Percentiles rank a stretch among this genome's conserved stretches.
Conservation (phyloP, 2,888 invertebrate genomes). For the Laspeyria flexula region DNA sequence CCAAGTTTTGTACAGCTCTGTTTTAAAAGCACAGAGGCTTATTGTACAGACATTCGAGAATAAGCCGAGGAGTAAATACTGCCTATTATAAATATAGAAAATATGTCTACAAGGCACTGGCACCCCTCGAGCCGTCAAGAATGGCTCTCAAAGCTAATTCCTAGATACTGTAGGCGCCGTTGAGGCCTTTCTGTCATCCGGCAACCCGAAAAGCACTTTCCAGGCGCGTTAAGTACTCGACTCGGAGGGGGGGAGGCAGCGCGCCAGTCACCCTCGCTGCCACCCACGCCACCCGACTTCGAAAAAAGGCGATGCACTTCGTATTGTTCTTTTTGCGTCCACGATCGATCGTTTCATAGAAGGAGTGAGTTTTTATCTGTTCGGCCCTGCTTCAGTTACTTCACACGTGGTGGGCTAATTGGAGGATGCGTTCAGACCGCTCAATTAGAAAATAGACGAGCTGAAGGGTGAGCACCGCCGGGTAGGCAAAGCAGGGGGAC, state of each 20-base stretch:
- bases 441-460: conserved; percentile 63
- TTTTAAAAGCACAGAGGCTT: not conserved
- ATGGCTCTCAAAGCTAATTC: conserved; percentile 62
- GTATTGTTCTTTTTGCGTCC: conserved; percentile 85
- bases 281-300: conserved; percentile 68
- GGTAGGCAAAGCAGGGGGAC: not conserved
- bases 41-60: not conserved
- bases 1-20: not conserved
- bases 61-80: conserved; percentile 2
- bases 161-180: conserved; percentile 57
- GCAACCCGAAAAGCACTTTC: conserved; percentile 78
- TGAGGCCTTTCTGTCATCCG: conserved; percentile 73
- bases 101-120: conserved; percentile 25
- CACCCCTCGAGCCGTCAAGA: conserved; percentile 47
- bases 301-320: conserved; percentile 85
- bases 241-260: conserved; percentile 50
- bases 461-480: not conserved
- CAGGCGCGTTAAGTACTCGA: conserved; percentile 73
- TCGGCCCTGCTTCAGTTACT: conserved; percentile 68
- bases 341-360: conserved; percentile 83
- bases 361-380: conserved; percentile 82
- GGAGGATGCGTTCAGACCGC: conserved; percentile 58
- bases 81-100: conserved; percentile 37
- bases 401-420: conserved; percentile 79
- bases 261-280: conserved; percentile 57